Evolutionary conservation across 2,113 vertebrate species (phyloP).

Genomic region (Scolopax mira): DNA sequence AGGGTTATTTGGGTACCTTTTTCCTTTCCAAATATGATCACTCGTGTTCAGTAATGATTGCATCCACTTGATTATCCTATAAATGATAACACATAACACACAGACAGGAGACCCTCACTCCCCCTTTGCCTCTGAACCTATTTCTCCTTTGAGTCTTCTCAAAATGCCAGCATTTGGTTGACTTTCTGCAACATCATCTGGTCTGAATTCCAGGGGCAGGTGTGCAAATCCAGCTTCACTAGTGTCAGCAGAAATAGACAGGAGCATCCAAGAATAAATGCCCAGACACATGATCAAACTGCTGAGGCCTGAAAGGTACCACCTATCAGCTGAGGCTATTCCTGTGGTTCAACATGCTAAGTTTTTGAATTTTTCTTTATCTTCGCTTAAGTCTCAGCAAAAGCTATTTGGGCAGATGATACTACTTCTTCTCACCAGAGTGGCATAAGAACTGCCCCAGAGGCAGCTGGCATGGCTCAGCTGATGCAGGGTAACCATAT

Average conservation of each 20-base stretch:
- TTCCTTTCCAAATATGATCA: not conserved
- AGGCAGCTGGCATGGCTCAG: not conserved
- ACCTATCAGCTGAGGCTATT: not conserved
- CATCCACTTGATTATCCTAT: not conserved
- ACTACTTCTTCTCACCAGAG: not conserved
- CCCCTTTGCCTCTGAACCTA: not conserved
- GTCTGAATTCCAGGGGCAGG: not conserved
- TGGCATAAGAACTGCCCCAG: not conserved
- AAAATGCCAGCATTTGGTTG: not conserved
- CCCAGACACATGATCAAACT: fast-evolving
- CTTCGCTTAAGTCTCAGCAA: not conserved
- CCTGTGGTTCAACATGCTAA: not conserved
- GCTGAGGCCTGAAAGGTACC: not conserved
- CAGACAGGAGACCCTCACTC: not conserved
- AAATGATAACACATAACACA: not conserved
- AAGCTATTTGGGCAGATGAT: not conserved
- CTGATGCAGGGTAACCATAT: not conserved
- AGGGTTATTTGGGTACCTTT: not conserved
- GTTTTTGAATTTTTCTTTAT: too few species aligned
- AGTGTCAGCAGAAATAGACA: not conserved
- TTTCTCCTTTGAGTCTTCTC: not conserved
- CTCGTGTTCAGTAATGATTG: not conserved
- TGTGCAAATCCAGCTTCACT: not conserved
- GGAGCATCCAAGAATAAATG: not conserved
- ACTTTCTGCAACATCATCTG: not conserved